phyloP scores from a whole-genome alignment of 2,113 vertebrate genomes.

The Oncorhynchus keta region DNA sequence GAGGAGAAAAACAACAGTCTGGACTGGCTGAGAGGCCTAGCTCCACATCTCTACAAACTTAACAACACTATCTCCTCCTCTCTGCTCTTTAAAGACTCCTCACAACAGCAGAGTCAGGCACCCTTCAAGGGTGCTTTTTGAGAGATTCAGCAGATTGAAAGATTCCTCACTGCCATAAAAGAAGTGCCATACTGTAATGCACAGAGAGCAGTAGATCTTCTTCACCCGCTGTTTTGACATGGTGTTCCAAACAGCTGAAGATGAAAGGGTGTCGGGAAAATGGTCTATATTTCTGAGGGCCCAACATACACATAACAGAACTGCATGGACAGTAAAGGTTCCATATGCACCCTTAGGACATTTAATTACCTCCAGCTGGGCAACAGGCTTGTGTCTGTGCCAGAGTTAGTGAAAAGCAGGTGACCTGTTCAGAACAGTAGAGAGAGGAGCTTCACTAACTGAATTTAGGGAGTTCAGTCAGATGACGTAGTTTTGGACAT shows the following conservation, averaged over 20 bases:
- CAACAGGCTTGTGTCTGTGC: conserved; percentile 8
- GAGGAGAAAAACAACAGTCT: not conserved
- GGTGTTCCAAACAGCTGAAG: conserved; percentile 46
- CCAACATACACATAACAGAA: not conserved
- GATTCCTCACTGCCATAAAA: conserved; percentile 3
- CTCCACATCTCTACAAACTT: not conserved
- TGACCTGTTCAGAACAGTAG: not conserved
- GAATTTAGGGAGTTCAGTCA: not conserved
- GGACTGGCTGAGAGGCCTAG: not conserved
- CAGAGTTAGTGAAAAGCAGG: conserved; percentile 1
- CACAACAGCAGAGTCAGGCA: not conserved
- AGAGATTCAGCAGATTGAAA: conserved; percentile 16
- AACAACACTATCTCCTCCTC: not conserved
- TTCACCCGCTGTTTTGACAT: conserved; percentile 49
- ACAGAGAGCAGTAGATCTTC: conserved; percentile 41
- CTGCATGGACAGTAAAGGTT: conserved; percentile 17
- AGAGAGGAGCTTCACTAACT: not conserved
- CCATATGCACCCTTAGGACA: conserved; percentile 15
- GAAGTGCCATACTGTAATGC: conserved; percentile 31
- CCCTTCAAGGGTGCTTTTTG: not conserved
- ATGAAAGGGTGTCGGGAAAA: conserved; percentile 47
- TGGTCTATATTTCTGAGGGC: conserved; percentile 40
- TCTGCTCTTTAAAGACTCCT: not conserved
- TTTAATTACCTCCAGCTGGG: conserved; percentile 11
- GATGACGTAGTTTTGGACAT: too few species aligned